phyloP scores from a whole-genome alignment of 2,888 invertebrate species.

The Apamea anceps region DNA sequence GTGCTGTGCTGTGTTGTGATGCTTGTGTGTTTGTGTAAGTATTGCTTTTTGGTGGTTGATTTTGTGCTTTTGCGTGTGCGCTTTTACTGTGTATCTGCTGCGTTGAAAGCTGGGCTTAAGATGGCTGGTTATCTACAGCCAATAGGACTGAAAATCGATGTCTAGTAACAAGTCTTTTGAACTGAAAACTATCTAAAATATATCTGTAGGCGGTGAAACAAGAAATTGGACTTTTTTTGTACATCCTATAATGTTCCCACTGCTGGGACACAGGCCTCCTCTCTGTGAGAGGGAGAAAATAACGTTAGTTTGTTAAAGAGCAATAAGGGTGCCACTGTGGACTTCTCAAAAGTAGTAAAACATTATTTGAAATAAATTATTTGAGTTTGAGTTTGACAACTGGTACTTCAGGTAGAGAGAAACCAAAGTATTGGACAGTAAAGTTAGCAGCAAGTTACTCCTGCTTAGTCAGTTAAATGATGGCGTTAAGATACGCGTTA shows the following conservation, averaged over 20 bases:
- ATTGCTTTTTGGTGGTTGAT: conserved; percentile 44
- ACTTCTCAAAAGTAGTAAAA: neutral
- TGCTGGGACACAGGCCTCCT: too few species aligned
- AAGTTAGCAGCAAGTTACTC: too few species aligned
- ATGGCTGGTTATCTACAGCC: neutral
- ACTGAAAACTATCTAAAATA: neutral
- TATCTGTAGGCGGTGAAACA: neutral
- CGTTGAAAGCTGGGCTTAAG: neutral
- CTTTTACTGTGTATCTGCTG: neutral
- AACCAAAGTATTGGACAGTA: neutral
- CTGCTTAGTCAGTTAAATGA: neutral
- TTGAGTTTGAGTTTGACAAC: neutral
- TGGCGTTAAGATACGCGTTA: too few species aligned
- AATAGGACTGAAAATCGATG: neutral
- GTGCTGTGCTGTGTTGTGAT: conserved; percentile 67
- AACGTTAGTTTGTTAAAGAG: neutral
- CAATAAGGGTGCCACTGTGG: neutral
- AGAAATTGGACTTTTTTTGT: neutral
- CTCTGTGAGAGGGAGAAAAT: too few species aligned
- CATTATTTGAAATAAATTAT: too few species aligned
- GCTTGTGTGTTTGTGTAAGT: conserved; percentile 74
- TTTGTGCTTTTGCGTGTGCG: neutral
- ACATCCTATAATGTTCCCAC: too few species aligned
- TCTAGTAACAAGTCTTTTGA: neutral
- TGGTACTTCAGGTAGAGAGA: neutral